phyloP scores from a whole-genome alignment of 2,113 vertebrate genomes.

The Dipodomys stephensi region DNA sequence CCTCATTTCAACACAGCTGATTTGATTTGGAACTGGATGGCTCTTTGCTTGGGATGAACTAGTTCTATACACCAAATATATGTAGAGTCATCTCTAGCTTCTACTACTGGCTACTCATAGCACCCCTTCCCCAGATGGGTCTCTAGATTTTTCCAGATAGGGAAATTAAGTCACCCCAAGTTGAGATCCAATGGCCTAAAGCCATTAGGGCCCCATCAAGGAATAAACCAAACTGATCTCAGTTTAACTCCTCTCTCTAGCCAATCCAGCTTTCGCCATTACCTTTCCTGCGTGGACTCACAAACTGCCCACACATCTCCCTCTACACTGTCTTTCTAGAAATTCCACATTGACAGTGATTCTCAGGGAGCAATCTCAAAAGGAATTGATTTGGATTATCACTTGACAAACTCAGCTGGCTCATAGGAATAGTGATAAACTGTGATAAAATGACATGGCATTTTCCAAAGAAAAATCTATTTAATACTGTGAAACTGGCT shows the following conservation, averaged over 20 bases:
- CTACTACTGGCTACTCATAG: background rate
- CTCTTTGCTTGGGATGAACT: background rate
- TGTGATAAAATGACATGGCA: background rate
- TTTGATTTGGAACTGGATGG: background rate
- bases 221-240: background rate
- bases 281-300: no score
- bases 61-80: background rate
- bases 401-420: background rate
- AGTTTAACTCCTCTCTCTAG: background rate
- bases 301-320: background rate
- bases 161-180: background rate
- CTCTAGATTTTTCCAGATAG: background rate
- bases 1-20: no score
- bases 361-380: background rate
- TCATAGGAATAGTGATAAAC: background rate
- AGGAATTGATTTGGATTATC: background rate
- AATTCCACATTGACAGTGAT: background rate
- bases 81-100: background rate
- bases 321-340: no score
- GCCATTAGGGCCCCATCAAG: background rate
- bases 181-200: background rate
- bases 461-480: background rate
- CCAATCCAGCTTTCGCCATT: background rate
- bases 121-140: background rate
- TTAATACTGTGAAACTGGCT: background rate